Evolutionary conservation across 2,888 invertebrate species (phyloP).

Genomic region (Antheraea yamamai): DNA sequence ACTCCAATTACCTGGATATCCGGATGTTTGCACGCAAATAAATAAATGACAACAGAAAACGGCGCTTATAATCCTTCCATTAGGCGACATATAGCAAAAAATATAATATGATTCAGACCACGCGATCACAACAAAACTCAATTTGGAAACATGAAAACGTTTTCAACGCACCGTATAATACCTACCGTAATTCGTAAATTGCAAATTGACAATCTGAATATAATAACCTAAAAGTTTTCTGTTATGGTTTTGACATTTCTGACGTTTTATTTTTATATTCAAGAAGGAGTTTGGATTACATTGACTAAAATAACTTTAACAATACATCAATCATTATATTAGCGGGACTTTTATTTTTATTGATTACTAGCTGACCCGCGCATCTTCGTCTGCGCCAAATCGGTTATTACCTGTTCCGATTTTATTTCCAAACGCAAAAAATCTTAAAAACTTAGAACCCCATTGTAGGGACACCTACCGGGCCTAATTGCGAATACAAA

Average conservation of each 20-base stretch:
- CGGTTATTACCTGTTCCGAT: too few species aligned
- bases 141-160: constrained; percentile 29
- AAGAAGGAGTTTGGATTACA: background rate
- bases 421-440: too few species aligned
- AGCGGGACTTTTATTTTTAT: too few species aligned
- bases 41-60: constrained; percentile 35
- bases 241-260: constrained; percentile 1
- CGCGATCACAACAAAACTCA: constrained; percentile 28
- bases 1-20: constrained; percentile 36
- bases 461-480: too few species aligned
- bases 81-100: constrained; percentile 31
- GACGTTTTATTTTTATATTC: background rate
- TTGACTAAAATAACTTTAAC: background rate
- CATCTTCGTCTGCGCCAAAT: too few species aligned
- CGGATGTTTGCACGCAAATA: constrained; percentile 34
- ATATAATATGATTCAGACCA: constrained; percentile 32
- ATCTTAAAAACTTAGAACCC: too few species aligned
- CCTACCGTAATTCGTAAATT: background rate
- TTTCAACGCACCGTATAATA: background rate
- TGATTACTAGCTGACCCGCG: too few species aligned
- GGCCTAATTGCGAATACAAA: too few species aligned
- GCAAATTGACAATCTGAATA: constrained; percentile 4
- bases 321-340: background rate
- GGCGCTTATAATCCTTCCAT: constrained; percentile 33
- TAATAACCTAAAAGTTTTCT: background rate